A percentile compares a stretch with the other conserved stretches of the same genome.
Evolutionary conservation across 37 sponge, comb jelly and placozoan genomes (phyloP).

Genomic region (Theonella swinhoei): DNA sequence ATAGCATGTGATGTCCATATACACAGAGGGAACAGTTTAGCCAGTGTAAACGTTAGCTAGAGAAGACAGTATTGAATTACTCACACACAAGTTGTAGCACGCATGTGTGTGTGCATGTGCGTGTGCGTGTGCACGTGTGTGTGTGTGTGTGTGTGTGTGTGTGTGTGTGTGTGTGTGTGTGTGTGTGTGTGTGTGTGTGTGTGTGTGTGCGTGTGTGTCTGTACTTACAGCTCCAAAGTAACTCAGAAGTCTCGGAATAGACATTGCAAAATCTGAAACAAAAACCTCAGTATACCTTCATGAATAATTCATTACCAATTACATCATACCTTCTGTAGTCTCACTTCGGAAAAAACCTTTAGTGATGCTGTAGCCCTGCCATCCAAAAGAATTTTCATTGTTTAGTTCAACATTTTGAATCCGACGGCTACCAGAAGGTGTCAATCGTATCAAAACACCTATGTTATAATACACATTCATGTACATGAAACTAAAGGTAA

Average conservation of each 20-base stretch:
- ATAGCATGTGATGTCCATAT: too few relatives aligned
- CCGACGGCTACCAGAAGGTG: not conserved
- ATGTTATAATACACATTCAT: not conserved
- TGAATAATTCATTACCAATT: not conserved
- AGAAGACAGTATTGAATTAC: too few relatives aligned
- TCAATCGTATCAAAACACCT: conserved; percentile 17
- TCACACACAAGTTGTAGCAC: too few relatives aligned
- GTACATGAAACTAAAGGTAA: not conserved
- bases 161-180: too few relatives aligned
- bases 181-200: not conserved
- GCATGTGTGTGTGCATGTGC: too few relatives aligned
- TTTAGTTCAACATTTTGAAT: not conserved
- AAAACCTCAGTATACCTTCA: not conserved
- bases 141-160: too few relatives aligned
- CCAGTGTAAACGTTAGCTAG: too few relatives aligned
- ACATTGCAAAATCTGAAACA: conserved; percentile 49
- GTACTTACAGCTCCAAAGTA: conserved; percentile 59
- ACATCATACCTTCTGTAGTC: not conserved
- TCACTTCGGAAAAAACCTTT: conserved; percentile 21
- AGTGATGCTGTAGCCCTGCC: conserved; percentile 56
- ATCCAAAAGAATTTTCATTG: not conserved
- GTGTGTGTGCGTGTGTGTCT: not conserved
- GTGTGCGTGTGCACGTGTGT: too few relatives aligned
- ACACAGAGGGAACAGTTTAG: too few relatives aligned
- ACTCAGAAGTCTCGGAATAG: conserved; percentile 35